These are phyloP conservation scores for Dynastes grantii DNA, from an alignment of 2,888 invertebrate genomes.

Conservation along the genomic window DNA sequence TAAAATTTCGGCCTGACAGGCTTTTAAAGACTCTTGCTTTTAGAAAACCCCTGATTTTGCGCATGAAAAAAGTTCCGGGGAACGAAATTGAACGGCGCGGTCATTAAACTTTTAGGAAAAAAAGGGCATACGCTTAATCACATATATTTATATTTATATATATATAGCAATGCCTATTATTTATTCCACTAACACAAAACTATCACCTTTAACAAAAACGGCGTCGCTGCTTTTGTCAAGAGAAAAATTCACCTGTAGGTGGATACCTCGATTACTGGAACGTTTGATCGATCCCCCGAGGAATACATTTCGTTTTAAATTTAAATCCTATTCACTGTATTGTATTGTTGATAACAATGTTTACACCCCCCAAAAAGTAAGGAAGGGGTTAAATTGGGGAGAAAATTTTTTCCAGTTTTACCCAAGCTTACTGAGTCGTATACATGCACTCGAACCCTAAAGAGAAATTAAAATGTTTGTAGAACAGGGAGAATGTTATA, in stretches of 20 bases:
- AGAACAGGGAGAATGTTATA: not conserved
- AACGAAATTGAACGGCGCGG: too few species aligned
- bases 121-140: too few species aligned
- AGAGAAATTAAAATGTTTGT: slow-evolving; percentile 2
- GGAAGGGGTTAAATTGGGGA: too few species aligned
- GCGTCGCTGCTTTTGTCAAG: not conserved
- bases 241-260: slow-evolving; percentile 29
- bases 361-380: too few species aligned
- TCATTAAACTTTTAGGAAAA: too few species aligned
- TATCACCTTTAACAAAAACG: not conserved
- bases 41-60: too few species aligned
- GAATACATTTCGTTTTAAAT: slow-evolving; percentile 33
- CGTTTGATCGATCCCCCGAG: slow-evolving; percentile 24
- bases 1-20: too few species aligned
- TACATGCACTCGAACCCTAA: not conserved
- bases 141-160: too few species aligned
- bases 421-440: not conserved
- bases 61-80: too few species aligned
- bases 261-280: slow-evolving; percentile 4
- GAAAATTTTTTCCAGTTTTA: slow-evolving; percentile 6
- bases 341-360: slow-evolving; percentile 32
- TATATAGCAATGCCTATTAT: too few species aligned
- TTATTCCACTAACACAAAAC: not conserved
- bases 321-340: slow-evolving; percentile 22
- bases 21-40: too few species aligned